Conservation (phyloP, 2,888 invertebrate species). For the Sisyra nigra region DNA sequence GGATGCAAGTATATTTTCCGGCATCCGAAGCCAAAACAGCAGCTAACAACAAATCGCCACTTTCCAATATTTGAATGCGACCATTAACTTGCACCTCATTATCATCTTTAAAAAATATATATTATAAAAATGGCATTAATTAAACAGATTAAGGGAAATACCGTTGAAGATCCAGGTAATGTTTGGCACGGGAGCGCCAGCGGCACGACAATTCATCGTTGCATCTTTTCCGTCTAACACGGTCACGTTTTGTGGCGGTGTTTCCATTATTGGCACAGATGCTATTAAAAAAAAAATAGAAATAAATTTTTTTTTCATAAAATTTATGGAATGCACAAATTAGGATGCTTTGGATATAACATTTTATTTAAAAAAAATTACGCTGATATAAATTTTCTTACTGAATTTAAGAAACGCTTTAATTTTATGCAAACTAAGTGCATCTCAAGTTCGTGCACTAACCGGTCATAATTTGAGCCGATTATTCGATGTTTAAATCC, state of each 20-base stretch:
- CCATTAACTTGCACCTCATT: conserved; percentile 48
- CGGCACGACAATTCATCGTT: conserved; percentile 70
- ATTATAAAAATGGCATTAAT: not conserved
- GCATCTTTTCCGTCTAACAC: conserved; percentile 89
- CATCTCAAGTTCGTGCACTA: no score
- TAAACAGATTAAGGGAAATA: conserved; percentile 25
- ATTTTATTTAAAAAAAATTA: conserved; percentile 5
- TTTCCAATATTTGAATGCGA: conserved; percentile 69
- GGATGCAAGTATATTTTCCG: conserved; percentile 77
- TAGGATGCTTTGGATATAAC: conserved; percentile 3
- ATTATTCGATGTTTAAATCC: not conserved
- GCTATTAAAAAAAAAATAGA: conserved; percentile 53
- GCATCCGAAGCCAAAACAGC: conserved; percentile 69
- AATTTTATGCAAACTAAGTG: no score
- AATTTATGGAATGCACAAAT: not conserved
- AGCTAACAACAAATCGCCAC: conserved; percentile 76
- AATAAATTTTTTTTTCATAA: conserved; percentile 10
- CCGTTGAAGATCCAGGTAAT: conserved; percentile 86
- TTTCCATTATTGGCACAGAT: conserved; percentile 74
- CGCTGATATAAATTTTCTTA: not conserved
- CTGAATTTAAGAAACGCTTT: not conserved
- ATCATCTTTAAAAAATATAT: conserved; percentile 28
- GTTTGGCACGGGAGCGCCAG: conserved; percentile 82
- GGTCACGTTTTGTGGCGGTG: conserved; percentile 70
- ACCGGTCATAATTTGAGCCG: not conserved